Conservation (phyloP, 1,140 invertebrate species). For the Protaetia brevitarsis region DNA sequence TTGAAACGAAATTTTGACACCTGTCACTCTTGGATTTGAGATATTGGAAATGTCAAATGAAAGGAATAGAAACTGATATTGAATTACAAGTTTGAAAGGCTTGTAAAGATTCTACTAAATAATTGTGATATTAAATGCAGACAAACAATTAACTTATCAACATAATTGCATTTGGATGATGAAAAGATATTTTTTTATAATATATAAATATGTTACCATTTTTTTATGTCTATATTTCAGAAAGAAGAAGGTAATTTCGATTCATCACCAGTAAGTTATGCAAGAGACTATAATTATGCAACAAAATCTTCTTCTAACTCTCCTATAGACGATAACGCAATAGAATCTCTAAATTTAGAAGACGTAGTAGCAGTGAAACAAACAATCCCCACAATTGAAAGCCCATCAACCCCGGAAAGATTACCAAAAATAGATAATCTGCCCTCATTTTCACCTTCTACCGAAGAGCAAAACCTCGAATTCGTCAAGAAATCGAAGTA, state of each 20-base stretch:
- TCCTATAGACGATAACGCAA: too few relatives aligned
- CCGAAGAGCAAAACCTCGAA: not conserved
- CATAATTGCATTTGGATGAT: too few relatives aligned
- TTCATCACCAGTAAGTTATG: not conserved
- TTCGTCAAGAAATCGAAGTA: slow-evolving; percentile 34
- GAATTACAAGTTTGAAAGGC: too few relatives aligned
- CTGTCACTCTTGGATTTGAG: too few relatives aligned
- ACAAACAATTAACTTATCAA: too few relatives aligned
- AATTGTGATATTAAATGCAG: too few relatives aligned
- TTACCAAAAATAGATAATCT: not conserved
- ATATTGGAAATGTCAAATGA: too few relatives aligned
- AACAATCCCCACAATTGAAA: not conserved
- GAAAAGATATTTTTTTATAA: not conserved
- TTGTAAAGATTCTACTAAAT: too few relatives aligned
- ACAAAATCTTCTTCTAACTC: not conserved
- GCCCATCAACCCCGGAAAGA: not conserved
- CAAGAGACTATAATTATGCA: not conserved
- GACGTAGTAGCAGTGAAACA: too few relatives aligned
- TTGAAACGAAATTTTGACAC: too few relatives aligned
- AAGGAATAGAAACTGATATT: too few relatives aligned
- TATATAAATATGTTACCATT: not conserved
- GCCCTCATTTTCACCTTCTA: not conserved
- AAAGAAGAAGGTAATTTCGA: not conserved
- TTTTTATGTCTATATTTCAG: not conserved
- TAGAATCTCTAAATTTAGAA: too few relatives aligned